Base-by-base conservation (phyloP, 2,888 invertebrate genomes). In the Brachylomia viminalis region DNA sequence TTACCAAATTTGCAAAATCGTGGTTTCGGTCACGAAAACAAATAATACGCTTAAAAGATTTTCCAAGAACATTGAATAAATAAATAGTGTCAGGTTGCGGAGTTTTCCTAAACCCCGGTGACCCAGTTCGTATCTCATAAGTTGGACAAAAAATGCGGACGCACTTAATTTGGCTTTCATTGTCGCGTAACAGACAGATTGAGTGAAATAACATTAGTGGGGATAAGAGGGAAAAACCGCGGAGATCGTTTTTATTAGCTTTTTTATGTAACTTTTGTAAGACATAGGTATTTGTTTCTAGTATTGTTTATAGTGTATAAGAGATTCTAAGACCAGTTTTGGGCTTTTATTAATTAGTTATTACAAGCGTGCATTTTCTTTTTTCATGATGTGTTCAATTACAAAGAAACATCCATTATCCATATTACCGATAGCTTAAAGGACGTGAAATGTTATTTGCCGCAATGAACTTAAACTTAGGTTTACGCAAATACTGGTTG, bases 91-190 rank as follows among this genome's bases (percentile, higher is more conserved):
- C 17, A 13, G 54, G 54, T 62, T 65, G 68, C 61, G 66, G 33
- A 27, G 11, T 67, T 38, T 67, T 47, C 13, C 54, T 38, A 54
- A 61, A n/a, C 64, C 38, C 27, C 2, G 11, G 67, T 71, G 82
- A 83, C 84, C 77, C 67, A 84, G 47, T 72, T 70, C 45, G 38
- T 66, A 13, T 66, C 47, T 59, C 30, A n/a, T 58, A 66, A 56
- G 66, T 67, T 54, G 52, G 33, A 71, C 58, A 83, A 80, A 80
- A 84, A 77, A 80, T 76, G 62, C 54, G 65, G 80, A 65, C 65
- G 64, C 59, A 78, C 74, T 84, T 81, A 81, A 84, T 84, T 84
- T 81, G 69, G 81, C 65, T 78, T 84, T 72, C 72, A 81, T 59
- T 78, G 78, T 81, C 30, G 74, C 30, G n/a, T 52, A 54, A 72